These are phyloP conservation scores for Cairina moschata DNA, from an alignment of 2,113 vertebrate genomes.

Conservation along the genomic window DNA sequence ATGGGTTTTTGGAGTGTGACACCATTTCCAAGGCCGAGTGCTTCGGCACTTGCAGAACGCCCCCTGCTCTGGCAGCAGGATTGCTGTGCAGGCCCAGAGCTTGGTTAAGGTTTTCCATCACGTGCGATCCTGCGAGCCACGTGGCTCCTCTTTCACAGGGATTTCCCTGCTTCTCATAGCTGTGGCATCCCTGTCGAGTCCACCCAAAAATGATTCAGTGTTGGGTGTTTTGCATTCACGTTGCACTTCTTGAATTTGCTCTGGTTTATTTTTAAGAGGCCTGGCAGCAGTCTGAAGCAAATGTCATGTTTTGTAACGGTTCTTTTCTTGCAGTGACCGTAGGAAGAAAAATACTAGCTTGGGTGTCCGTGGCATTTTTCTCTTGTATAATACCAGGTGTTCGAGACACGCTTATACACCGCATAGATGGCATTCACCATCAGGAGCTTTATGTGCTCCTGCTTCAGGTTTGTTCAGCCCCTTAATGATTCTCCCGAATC, in stretches of 20 bases:
- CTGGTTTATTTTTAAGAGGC: not conserved
- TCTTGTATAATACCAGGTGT: not conserved
- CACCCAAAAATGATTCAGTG: not conserved
- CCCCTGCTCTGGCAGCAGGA: not conserved
- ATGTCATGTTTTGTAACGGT: not conserved
- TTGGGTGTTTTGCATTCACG: not conserved
- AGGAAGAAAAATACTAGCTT: not conserved
- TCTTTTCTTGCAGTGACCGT: not conserved
- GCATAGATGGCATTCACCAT: not conserved
- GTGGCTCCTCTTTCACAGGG: not conserved
- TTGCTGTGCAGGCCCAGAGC: not conserved
- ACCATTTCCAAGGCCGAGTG: not conserved
- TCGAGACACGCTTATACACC: not conserved
- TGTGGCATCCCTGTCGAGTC: not conserved
- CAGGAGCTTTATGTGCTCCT: not conserved
- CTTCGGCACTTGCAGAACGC: not conserved
- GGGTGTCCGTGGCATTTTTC: not conserved
- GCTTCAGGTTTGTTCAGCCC: not conserved
- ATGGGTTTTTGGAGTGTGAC: not conserved
- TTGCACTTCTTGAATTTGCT: not conserved
- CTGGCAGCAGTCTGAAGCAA: not conserved
- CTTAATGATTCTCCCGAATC: not conserved
- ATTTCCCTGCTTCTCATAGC: not conserved
- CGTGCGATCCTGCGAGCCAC: fast-evolving
- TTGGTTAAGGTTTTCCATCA: not conserved